Evolutionary conservation across 2,797 vertebrate genomes (phyloP).

Genomic region (Malacoraja senta): DNA sequence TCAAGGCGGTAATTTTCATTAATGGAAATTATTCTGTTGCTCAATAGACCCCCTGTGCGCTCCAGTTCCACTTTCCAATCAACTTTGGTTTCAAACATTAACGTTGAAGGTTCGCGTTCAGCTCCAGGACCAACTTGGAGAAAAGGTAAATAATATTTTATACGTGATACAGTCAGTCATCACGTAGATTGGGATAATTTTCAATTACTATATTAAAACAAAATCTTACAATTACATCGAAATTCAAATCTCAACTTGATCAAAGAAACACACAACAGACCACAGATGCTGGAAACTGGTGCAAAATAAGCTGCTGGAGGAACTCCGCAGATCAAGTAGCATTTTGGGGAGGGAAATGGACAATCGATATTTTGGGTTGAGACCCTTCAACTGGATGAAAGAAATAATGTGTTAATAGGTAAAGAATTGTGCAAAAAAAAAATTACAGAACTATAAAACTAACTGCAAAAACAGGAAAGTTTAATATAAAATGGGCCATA

Average conservation of each 20-base stretch:
- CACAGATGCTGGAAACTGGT: too few relatives aligned
- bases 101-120: slow-evolving; percentile 45
- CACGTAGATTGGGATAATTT: background rate
- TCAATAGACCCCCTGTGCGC: slow-evolving; percentile 62
- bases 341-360: too few relatives aligned
- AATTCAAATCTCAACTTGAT: background rate
- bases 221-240: background rate
- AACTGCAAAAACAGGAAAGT: background rate
- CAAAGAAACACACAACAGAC: background rate
- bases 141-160: background rate
- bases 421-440: background rate
- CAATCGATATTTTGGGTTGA: too few relatives aligned
- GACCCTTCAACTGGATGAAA: background rate
- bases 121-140: background rate
- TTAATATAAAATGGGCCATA: background rate
- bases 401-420: too few relatives aligned
- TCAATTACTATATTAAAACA: background rate
- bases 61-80: slow-evolving; percentile 75
- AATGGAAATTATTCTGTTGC: slow-evolving; percentile 60
- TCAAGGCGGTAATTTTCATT: slow-evolving; percentile 66
- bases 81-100: slow-evolving; percentile 69
- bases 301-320: too few relatives aligned
- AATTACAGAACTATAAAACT: background rate
- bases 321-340: too few relatives aligned
- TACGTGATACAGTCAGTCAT: background rate